These are phyloP conservation scores for Ceratoteleas bidentatus DNA, from an alignment of 1,140 invertebrate species.

Conservation along the genomic window DNA sequence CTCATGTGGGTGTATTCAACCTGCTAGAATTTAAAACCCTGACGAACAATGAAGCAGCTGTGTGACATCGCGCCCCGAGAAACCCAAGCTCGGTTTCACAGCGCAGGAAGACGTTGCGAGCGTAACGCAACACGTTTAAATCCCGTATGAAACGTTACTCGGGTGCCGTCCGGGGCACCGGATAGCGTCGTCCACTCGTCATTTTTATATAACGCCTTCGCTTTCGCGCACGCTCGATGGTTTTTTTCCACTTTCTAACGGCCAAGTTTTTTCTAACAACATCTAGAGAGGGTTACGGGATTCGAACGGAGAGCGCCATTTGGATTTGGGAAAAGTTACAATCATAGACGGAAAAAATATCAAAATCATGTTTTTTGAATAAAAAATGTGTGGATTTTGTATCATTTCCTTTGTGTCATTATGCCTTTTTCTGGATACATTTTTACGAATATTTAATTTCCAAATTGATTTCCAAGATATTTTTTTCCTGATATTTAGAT, in stretches of 20 bases:
- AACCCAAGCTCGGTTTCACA: conserved; percentile 71
- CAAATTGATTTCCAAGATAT: no score
- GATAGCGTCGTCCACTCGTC: conserved; percentile 67
- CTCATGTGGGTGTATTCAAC: conserved; percentile 76
- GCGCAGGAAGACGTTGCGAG: conserved; percentile 67
- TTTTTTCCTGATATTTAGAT: no score
- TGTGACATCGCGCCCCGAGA: conserved; percentile 69
- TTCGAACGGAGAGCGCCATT: no score
- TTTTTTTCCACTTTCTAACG: neutral
- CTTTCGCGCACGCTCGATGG: neutral
- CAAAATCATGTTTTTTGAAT: no score
- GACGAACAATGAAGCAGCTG: conserved; percentile 70
- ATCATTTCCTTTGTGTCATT: no score
- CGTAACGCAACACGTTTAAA: conserved; percentile 79
- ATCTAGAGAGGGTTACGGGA: no score
- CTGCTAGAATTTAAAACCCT: conserved; percentile 75
- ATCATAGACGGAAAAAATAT: no score
- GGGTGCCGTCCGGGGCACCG: conserved; percentile 68
- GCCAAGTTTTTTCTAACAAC: no score
- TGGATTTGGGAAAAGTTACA: no score
- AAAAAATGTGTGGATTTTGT: no score
- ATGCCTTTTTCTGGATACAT: no score
- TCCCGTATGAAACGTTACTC: conserved; percentile 79
- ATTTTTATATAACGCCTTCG: conserved; percentile 27
- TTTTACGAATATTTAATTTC: no score